Evolutionary conservation across 2,888 invertebrate species (phyloP).

Genomic region (Caenorhabditis parvicauda): DNA sequence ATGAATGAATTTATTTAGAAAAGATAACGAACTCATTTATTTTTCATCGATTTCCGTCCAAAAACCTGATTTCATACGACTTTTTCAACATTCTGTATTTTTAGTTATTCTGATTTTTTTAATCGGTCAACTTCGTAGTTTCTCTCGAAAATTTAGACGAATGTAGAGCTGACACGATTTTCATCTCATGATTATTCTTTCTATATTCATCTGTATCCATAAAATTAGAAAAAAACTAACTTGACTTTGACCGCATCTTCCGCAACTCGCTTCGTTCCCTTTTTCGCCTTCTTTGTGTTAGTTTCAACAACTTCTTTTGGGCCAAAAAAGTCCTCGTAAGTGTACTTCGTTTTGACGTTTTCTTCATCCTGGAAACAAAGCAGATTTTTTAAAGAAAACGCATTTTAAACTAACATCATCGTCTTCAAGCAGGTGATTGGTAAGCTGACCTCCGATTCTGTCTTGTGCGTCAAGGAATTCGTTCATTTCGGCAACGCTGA

Average conservation of each 20-base stretch:
- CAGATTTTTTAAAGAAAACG: neutral
- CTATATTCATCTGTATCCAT: too few species aligned
- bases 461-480: constrained; percentile 33
- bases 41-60: constrained; percentile 7
- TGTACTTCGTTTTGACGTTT: constrained; percentile 34
- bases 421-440: neutral
- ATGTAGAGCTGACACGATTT: too few species aligned
- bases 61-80: too few species aligned
- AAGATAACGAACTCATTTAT: constrained; percentile 6
- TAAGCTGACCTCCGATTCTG: constrained; percentile 11
- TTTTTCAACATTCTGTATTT: too few species aligned
- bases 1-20: neutral
- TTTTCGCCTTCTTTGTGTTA: constrained; percentile 4
- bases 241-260: constrained; percentile 13
- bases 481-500: constrained; percentile 39
- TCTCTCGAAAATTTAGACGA: too few species aligned
- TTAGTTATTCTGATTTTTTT: too few species aligned
- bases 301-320: constrained; percentile 17
- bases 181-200: too few species aligned
- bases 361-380: constrained; percentile 22
- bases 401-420: neutral
- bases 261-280: constrained; percentile 18
- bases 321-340: constrained; percentile 46
- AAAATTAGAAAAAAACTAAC: too few species aligned
- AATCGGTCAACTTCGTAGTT: too few species aligned